Percentiles rank a stretch among this genome's conserved stretches.
These are phyloP conservation scores for Nasua narica DNA, from an alignment of 2,797 vertebrate genomes.

Conservation along the genomic window DNA sequence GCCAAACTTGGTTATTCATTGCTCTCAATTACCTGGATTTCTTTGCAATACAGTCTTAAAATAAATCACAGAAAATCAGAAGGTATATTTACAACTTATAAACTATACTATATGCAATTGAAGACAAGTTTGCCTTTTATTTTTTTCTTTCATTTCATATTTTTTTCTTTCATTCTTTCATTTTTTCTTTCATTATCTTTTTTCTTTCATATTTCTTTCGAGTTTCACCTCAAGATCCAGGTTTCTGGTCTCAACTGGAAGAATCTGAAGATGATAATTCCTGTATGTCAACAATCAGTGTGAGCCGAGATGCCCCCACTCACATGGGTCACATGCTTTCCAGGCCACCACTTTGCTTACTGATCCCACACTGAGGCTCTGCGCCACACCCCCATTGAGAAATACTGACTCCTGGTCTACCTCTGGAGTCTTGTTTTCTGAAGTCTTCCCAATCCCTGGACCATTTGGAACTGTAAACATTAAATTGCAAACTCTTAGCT, in stretches of 20 bases:
- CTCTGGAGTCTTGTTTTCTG: background rate
- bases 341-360: background rate
- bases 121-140: background rate
- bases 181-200: too few relatives aligned
- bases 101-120: background rate
- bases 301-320: background rate
- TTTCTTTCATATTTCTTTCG: too few relatives aligned
- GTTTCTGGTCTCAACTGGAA: background rate
- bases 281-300: too few relatives aligned
- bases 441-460: background rate
- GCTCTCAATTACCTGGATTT: background rate
- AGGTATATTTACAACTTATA: background rate
- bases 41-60: background rate
- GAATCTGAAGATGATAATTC: background rate
- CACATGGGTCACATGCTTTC: background rate
- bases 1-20: background rate
- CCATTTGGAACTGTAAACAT: background rate
- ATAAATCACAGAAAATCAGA: background rate
- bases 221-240: background rate
- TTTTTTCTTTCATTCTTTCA: too few relatives aligned
- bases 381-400: background rate
- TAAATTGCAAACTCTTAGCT: background rate
- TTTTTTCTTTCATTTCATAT: too few relatives aligned
- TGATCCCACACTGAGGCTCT: background rate
- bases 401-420: background rate